Base-by-base conservation (phyloP, 2,888 invertebrate species). In the Helobdella robusta region DNA sequence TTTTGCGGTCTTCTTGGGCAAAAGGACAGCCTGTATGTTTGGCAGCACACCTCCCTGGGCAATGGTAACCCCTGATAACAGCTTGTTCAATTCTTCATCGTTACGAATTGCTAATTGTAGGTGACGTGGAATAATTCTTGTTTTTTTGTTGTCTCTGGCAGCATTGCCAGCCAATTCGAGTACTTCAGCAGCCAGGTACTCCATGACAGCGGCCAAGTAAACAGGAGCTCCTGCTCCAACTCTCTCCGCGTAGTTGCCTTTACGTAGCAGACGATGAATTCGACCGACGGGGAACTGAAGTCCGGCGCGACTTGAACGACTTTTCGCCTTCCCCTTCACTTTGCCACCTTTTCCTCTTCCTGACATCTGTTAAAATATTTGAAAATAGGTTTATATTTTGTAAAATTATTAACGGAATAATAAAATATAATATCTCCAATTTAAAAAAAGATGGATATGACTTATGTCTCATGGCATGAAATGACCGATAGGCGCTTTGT, bases 31-130 rank as follows among this genome's bases (percentile, higher is more conserved):
- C 73, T 87, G 86, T 71, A 89, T 88, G 74, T 86, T 86, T 0
- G 89, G 89, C 74, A 90, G 77, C 0, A 89, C 89, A 72, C 89
- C 90, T 66, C 89, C 89, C 78, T 89, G 86, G 30, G 88, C 85
- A 75, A 90, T 89, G 32, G 88, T 88, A 1, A 89, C 88, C 46
- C 86, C 86, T 0, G 84, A 83, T 1, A 90, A 78, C 60, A 89
- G 80, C 76, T 85, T 86, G 77, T 87, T 87, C 73, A 90, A 80
- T 74, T 89, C 89, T 73, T 88, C 87, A 76, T 89, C 89, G 76
- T 88, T 88, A 23, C 86, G 82, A 59, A 89, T 85, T 23, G 88
- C 88, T 70, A 89, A 75, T 75, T 89, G 86, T 30, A 89, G 81
- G 77, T 88, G 88, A 54, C 88, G 83, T 0, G 88, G 87, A 63